phyloP scores from a whole-genome alignment of 2,888 invertebrate genomes.

The Leptodirus hochenwartii region DNA sequence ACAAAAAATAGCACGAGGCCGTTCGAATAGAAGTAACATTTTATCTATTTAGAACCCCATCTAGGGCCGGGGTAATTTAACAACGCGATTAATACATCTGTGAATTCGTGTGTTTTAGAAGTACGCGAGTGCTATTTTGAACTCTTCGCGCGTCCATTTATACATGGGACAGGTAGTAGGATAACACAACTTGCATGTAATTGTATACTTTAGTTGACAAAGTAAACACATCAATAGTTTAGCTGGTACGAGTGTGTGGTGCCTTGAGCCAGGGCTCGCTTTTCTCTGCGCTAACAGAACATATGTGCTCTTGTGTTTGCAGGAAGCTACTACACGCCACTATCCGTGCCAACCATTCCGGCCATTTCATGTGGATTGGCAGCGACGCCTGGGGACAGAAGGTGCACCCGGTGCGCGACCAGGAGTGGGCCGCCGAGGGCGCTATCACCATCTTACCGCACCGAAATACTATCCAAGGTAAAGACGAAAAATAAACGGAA shows the following conservation, averaged over 20 bases:
- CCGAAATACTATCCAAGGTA: slow-evolving; percentile 34
- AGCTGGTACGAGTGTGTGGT: background rate
- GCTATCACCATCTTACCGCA: slow-evolving; percentile 45
- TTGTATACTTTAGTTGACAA: too few relatives aligned
- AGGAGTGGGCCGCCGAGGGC: slow-evolving; percentile 38
- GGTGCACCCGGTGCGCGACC: slow-evolving; percentile 38
- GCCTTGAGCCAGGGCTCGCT: background rate
- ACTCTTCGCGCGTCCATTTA: too few relatives aligned
- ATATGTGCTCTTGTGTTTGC: slow-evolving; percentile 13
- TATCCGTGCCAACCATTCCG: slow-evolving; percentile 35
- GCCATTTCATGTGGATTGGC: slow-evolving; percentile 48
- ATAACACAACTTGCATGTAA: too few relatives aligned
- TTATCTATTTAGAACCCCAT: too few relatives aligned
- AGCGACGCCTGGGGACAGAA: slow-evolving; percentile 58
- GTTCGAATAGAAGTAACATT: too few relatives aligned
- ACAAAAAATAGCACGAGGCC: too few relatives aligned
- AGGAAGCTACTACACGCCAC: slow-evolving; percentile 39
- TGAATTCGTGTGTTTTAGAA: too few relatives aligned
- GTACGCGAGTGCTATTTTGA: too few relatives aligned
- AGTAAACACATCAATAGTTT: background rate
- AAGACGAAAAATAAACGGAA: slow-evolving; percentile 11
- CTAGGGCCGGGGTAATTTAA: too few relatives aligned
- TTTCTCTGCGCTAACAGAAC: background rate
- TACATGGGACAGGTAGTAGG: too few relatives aligned
- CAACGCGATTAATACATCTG: too few relatives aligned